Evolutionary conservation across 2,113 vertebrate genomes (phyloP), one percentile per base, ranked within the genome.

Genomic region (Chaenogobius annularis): DNA sequence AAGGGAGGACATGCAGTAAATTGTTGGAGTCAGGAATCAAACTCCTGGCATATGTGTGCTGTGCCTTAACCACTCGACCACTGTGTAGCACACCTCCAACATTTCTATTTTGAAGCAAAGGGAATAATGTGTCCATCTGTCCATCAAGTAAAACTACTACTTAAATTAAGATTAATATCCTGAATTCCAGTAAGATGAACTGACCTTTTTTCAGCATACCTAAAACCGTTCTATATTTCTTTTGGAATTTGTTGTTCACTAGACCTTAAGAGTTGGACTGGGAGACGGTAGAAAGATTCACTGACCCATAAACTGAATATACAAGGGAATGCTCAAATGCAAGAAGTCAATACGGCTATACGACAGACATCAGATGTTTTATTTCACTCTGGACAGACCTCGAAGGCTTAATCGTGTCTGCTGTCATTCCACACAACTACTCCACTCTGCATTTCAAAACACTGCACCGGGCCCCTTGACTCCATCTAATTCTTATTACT

Each of bases 291-390:
- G 20, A 23, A 67, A 15, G 6, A 70, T 55, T 70, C 63, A 69
- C 35, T 55, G 19, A 54, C 50, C 47, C 35, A 15, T 26, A 17
- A 26, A 64, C n/a, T 46, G 46, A 74, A 70, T 61, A 15, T 62
- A 77, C 65, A 74, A 73, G n/a, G 8, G 40, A n/a, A 13, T 12
- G 15, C 62, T 17, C 73, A 55, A 68, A 52, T 55, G 58, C 58
- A 73, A 69, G 19, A 52, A 50, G 20, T 17, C 52, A 58, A 55
- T 82, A 37, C 73, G 64, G 47, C 70, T 69, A 70, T 69, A 13
- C 17, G 69, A 67, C 40, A 3, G 66, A 76, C 72, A 73, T 68
- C 43, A 68, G 37, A 69, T 75, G 66, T 75, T 77, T 77, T 44
- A 70, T 74, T 75, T 69, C 75, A 77, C 35, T 35, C 43, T 20